Conservation (phyloP, 2,888 invertebrate genomes). For the Zhuqinia jingwanae region DNA sequence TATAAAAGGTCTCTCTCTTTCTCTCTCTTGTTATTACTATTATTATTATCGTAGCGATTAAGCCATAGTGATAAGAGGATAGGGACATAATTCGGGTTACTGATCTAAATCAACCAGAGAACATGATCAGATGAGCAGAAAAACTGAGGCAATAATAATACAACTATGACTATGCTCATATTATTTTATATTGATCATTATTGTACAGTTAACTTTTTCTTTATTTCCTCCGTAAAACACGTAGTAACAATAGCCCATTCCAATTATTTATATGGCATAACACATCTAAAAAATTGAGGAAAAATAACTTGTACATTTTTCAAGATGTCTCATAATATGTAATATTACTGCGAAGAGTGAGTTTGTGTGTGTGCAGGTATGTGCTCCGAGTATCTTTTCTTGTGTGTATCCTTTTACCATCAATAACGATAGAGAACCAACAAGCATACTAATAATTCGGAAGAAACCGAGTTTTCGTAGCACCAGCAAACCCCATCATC, state of each 20-base stretch:
- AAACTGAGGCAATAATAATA: too few relatives aligned
- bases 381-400: too few relatives aligned
- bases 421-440: not conserved
- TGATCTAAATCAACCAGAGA: conserved; percentile 40
- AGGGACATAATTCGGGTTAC: conserved; percentile 15
- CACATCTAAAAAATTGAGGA: conserved; percentile 20
- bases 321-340: not conserved
- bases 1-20: too few relatives aligned
- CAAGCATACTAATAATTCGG: not conserved
- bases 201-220: too few relatives aligned
- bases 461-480: conserved; percentile 19
- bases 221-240: not conserved
- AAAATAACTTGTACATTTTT: conserved; percentile 27
- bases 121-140: not conserved
- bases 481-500: not conserved
- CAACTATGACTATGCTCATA: too few relatives aligned
- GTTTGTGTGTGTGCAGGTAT: not conserved
- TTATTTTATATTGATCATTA: too few relatives aligned
- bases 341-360: not conserved
- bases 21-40: too few relatives aligned
- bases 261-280: conserved; percentile 24
- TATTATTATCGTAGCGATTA: not conserved
- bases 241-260: conserved; percentile 30
- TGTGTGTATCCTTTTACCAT: not conserved
- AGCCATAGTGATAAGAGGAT: conserved; percentile 14